Evolutionary conservation across 2,888 invertebrate genomes (phyloP), one percentile per base, ranked within the genome.

Genomic region (Eilema sororculum): DNA sequence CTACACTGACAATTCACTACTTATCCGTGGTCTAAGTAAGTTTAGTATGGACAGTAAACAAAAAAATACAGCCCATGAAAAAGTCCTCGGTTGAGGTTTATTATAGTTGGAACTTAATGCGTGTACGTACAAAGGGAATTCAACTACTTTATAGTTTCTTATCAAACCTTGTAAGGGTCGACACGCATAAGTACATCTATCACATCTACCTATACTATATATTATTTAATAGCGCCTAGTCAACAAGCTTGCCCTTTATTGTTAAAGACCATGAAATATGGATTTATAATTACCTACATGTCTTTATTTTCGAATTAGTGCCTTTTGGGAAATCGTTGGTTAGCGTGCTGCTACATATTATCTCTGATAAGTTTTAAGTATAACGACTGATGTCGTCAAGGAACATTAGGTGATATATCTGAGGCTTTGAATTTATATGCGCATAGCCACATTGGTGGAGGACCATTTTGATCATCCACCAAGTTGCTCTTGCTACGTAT

Each of bases 221-320:
- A n/a, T n/a, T n/a, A 16, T 46, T 20, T 52, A 9, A 52, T 52
- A 1, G 52, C n/a, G n/a, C 52, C 20, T n/a, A 20, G 52, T 52
- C n/a, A 52, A n/a, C 52, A n/a, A 20, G 25, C 25, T 63, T 46
- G 52, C 30, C 13, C 33, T 10, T 61, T 37, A 56, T n/a, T 37
- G 46, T 57, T 58, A 28, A 63, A 25, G 16, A 37, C 20, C 1
- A 57, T 68, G 37, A 62, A 58, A 28, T 13, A 63, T 68, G 64
- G n/a, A 3, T 64, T 64, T 46, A 22, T 68, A 68, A 68, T 68
- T 13, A 63, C n/a, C 16, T 30, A 46, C n/a, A n/a, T 52, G 59
- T 63, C n/a, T 58, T 58, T 68, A 63, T 28, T 57, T 56, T 30
- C 52, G 28, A 67, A 30, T 52, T 57, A 68, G 57, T 37, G 20